These are phyloP conservation scores for Hylia prasina DNA, from an alignment of 2,113 vertebrate genomes.

Conservation along the genomic window DNA sequence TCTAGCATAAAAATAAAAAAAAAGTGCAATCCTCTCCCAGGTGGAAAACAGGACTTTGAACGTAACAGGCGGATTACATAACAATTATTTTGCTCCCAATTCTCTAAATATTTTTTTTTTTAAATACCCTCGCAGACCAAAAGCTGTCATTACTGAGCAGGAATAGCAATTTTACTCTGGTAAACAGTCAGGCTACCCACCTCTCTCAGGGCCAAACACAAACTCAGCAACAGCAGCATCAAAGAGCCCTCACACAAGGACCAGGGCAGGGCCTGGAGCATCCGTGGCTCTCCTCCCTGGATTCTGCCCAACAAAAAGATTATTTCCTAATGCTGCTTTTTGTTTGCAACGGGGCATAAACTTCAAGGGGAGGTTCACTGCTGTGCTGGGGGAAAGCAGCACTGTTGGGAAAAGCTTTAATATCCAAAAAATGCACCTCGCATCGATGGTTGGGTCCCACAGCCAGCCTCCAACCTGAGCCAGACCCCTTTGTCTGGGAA, in stretches of 20 bases:
- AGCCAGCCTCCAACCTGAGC: background rate
- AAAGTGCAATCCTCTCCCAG: background rate
- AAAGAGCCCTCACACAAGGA: background rate
- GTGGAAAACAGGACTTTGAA: constrained; percentile 12
- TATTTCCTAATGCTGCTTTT: background rate
- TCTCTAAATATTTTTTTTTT: background rate
- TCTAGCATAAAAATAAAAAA: background rate
- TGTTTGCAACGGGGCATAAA: background rate
- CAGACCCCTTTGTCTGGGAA: background rate
- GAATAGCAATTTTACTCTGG: background rate
- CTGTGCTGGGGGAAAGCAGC: background rate
- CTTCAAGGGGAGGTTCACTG: background rate
- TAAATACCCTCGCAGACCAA: background rate
- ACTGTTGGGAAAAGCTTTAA: background rate
- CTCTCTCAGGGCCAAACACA: background rate
- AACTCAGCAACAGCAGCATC: background rate
- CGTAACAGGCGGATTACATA: background rate
- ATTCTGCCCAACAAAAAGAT: background rate
- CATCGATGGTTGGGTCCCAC: rapidly evolving
- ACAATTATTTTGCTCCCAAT: background rate
- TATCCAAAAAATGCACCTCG: background rate
- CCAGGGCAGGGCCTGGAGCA: background rate
- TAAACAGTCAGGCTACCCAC: background rate
- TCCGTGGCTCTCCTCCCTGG: background rate
- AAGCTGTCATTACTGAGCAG: background rate